Base-by-base conservation (phyloP, 2,888 invertebrate species). In the Ornithoptera priamus region DNA sequence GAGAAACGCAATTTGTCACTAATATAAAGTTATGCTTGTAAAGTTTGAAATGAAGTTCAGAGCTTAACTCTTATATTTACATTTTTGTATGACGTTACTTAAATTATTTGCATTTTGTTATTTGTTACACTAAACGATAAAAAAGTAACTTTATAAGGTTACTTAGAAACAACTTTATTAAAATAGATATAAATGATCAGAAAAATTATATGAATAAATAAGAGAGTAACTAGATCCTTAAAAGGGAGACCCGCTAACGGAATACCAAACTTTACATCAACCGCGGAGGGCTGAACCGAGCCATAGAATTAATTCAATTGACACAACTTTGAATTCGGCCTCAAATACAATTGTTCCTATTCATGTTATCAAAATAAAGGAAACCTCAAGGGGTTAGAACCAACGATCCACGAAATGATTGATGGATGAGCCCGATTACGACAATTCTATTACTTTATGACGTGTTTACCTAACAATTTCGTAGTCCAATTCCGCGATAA, bases 301-400 rank as follows among this genome's bases (percentile, higher is more conserved):
- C 88, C 84, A 89, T 91, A 87, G 86, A 91, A 91, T 90, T 92
- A 92, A 92, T 90, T 90, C 89, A 88, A 91, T 91, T 85, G 88
- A 76, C 81, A 80, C 80, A 86, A 88, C 85, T 89, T 88, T 86
- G 84, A 85, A 87, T 89, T 87, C 85, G 84, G 80, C 82, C 81
- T 81, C 82, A 82, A 87, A 88, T 85, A 84, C 86, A 84, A 87
- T 89, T 87, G 88, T 88, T 86, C 83, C 85, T 78, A 83, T 87
- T 86, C 83, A 81, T 82, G 81, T 83, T 82, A 73, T 77, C 78
- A 78, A 85, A 88, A 87, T 84, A 85, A 85, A 84, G 85, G 84
- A 85, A 85, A 77, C 84, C 83, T 81, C 82, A 81, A 85, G 85
- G 84, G 86, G 86, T 85, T 86, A 80, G 80, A 78, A 46, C 78